Evolutionary conservation across 2,888 invertebrate genomes (phyloP), one percentile per base, ranked within the genome.

Genomic region (Matsumyia berberina): DNA sequence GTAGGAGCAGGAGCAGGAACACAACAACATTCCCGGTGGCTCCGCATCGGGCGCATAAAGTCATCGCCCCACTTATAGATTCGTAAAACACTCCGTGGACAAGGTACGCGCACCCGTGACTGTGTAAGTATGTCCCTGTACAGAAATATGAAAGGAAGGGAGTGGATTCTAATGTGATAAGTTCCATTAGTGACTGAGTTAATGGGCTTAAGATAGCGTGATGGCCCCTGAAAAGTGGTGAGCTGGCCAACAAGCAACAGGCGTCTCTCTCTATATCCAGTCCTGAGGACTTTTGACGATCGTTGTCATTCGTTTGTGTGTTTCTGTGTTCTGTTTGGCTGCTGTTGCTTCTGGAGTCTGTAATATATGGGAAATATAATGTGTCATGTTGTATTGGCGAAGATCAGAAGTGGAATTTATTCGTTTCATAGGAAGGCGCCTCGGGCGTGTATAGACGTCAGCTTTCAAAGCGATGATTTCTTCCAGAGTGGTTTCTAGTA

Each of bases 121-220:
- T 57, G 58, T 51, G 33, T 44, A 33, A 19, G 39, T 53, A 35
- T 57, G 46, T 37, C 19, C 19, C 24, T 55, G n/a, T 62, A 57
- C 24, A 66, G 51, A 79, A 82, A 78, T 82, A 83, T 73, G 83
- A 83, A 82, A 67, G 67, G 66, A 73, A 73, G 55, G 83, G 78
- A 78, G 83, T 67, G 83, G 67, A 83, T 78, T 83, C 83, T 83
- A 83, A 83, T 89, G 87, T 88, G 91, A 91, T 91, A 91, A 91
- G 89, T 90, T 91, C 91, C 91, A 91, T 91, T 91, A 91, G 91
- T 90, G 90, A 90, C 90, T 90, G 88, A 90, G 90, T 90, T 91
- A 91, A 90, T 91, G 91, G 89, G 88, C 87, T 86, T 82, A 70
- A 87, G 87, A 87, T 87, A 87, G 86, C 78, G 81, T 83, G 72